Evolutionary conservation across 2,888 invertebrate species (phyloP).

Genomic region (Amphipoea lucens): DNA sequence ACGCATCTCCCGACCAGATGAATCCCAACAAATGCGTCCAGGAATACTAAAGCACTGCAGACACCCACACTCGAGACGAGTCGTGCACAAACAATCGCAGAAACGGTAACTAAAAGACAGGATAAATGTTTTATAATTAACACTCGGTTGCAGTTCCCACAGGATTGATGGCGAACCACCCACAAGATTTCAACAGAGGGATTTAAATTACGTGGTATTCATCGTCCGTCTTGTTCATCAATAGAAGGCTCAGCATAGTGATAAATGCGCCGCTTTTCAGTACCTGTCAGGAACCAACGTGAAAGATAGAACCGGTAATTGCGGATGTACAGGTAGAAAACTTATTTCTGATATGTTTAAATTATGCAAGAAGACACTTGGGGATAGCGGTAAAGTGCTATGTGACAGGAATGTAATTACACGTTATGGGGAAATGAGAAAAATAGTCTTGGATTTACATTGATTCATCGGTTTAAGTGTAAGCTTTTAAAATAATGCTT

Average conservation of each 20-base stretch:
- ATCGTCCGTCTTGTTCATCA: conserved; percentile 79
- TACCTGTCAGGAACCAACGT: conserved; percentile 74
- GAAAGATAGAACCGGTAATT: conserved; percentile 80
- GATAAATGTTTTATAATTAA: conserved; percentile 78
- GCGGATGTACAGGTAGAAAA: conserved; percentile 64
- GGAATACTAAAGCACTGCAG: conserved; percentile 50
- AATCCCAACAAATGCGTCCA: conserved; percentile 40
- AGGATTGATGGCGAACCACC: conserved; percentile 81
- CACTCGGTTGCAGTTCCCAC: conserved; percentile 72
- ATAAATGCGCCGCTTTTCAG: conserved; percentile 85
- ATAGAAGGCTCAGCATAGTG: conserved; percentile 78
- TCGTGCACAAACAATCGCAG: conserved; percentile 67
- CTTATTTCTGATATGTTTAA: conserved; percentile 63
- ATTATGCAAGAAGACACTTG: conserved; percentile 59
- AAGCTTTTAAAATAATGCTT: neutral
- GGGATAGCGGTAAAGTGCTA: conserved; percentile 41
- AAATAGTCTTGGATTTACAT: conserved; percentile 1
- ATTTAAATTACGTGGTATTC: conserved; percentile 84
- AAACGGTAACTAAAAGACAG: conserved; percentile 70
- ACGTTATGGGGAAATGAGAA: conserved; percentile 11
- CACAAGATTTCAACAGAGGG: conserved; percentile 77
- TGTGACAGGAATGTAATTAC: conserved; percentile 35
- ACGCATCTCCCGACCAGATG: conserved; percentile 38
- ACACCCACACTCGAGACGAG: conserved; percentile 59
- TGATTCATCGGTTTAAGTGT: neutral